These are phyloP conservation scores for Oreortyx pictus DNA, from an alignment of 2,797 vertebrate species.

Conservation along the genomic window DNA sequence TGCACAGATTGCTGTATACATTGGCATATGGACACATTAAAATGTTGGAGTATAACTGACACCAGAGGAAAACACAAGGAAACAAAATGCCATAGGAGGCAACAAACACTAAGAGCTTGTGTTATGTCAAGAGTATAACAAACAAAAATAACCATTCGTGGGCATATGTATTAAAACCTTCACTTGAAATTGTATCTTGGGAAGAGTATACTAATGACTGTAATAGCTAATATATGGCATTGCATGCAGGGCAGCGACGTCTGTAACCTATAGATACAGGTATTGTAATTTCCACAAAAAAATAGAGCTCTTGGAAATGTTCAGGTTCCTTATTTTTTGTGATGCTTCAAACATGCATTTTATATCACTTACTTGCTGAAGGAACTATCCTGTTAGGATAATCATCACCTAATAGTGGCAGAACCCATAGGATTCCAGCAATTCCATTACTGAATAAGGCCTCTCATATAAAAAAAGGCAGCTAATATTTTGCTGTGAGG, in stretches of 20 bases:
- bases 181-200: not conserved
- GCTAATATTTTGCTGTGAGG: not conserved
- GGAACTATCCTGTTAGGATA: conserved; percentile 40
- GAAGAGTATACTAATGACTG: not conserved
- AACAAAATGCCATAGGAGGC: not conserved
- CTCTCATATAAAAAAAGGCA: not conserved
- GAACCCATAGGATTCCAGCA: conserved; percentile 46
- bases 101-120: not conserved
- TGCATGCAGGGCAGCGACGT: not conserved
- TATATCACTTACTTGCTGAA: not conserved
- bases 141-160: not conserved
- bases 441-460: not conserved
- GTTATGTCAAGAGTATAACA: not conserved
- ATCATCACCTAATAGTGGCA: not conserved
- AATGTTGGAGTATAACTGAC: not conserved
- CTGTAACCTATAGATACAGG: not conserved
- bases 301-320: rapidly evolving
- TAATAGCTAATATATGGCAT: not conserved
- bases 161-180: not conserved
- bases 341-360: not conserved
- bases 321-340: not conserved
- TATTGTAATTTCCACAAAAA: not conserved
- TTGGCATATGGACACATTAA: not conserved
- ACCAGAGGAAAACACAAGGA: not conserved
- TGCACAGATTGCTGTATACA: not conserved